Conservation (phyloP, 1,140 invertebrate species). For the Achroia grisella region DNA sequence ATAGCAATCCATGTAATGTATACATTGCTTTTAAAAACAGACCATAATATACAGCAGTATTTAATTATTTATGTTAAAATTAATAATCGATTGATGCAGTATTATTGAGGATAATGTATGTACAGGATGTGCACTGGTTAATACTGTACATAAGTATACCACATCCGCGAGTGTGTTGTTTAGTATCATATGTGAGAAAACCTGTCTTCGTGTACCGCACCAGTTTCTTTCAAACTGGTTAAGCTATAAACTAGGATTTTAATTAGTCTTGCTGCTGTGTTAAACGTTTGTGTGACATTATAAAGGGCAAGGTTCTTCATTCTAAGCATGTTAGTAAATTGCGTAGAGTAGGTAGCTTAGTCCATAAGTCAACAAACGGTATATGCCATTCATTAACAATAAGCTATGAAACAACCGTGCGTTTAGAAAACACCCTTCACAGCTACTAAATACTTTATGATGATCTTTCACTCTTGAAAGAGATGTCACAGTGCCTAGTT, state of each 20-base stretch:
- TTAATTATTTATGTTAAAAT: too few species aligned
- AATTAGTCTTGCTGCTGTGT: conserved; percentile 24
- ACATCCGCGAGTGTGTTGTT: conserved; percentile 52
- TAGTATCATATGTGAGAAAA: conserved; percentile 40
- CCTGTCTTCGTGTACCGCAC: conserved; percentile 36
- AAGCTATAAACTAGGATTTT: conserved; percentile 35
- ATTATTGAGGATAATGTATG: conserved; percentile 29
- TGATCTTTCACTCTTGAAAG: conserved; percentile 10
- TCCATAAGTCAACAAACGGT: too few species aligned
- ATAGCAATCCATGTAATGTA: too few species aligned
- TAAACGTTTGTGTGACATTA: conserved; percentile 1
- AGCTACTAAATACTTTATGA: conserved; percentile 7
- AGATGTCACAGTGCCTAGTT: conserved; percentile 4
- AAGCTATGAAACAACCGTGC: conserved; percentile 1
- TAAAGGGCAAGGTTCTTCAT: too few species aligned
- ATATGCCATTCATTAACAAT: too few species aligned
- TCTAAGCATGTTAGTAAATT: background rate
- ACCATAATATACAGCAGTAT: too few species aligned
- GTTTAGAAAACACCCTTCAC: conserved; percentile 6
- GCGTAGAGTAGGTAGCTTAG: background rate
- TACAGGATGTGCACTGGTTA: conserved; percentile 45
- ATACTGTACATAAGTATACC: conserved; percentile 62
- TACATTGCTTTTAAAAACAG: too few species aligned
- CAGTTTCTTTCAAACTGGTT: conserved; percentile 50
- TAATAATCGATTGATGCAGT: conserved; percentile 3